Base-by-base conservation (phyloP, 2,797 vertebrate genomes). In the Rhabdomys pumilio region DNA sequence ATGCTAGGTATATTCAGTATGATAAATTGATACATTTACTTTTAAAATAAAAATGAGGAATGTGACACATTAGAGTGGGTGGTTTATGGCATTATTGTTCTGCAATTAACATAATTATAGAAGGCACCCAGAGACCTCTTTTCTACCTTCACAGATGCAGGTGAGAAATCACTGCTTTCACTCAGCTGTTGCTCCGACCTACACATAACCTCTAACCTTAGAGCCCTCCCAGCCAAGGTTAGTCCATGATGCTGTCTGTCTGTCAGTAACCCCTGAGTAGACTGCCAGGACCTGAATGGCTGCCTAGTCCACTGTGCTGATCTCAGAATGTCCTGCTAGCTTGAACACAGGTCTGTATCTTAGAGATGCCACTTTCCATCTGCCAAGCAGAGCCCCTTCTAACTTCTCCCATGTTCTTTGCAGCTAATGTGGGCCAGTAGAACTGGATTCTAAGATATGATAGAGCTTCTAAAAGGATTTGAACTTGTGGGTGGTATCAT, bases 11-110 rank as follows among this genome's bases (percentile, higher is more conserved):
- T 65, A 75, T 4, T 20, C 29, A 90, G 11, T n/a, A 63, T 1
- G 34, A 77, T n/a, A 81, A 79, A 26, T 72, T 61, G 14, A 17
- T 1, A 11, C 5, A 55, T 80, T 96, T 12, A 53, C 53, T 94
- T 96, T 72, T 34, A 80, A 90, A 95, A 80, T 75, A 77, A 93
- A 96, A 57, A 47, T 2, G 55, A 83, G 31, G 38, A 92, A 61
- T 5, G 3, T 77, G 22, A 65, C 79, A 38, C 38, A 41, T 57
- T 55, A 50, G 22, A 26, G 4, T 12, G 8, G 8, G 9, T 73
- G 17, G 10, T 57, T 24, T 65, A 17, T 15, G 20, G 1, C 79
- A 17, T 72, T 92, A 73, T 38, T 90, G 24, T 76, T 73, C 63
- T 76, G 11, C 63, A 76, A 72, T 89, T 59, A 82, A 29, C 55